phyloP scores from a whole-genome alignment of 2,797 vertebrate genomes.

The Poecile montanus region DNA sequence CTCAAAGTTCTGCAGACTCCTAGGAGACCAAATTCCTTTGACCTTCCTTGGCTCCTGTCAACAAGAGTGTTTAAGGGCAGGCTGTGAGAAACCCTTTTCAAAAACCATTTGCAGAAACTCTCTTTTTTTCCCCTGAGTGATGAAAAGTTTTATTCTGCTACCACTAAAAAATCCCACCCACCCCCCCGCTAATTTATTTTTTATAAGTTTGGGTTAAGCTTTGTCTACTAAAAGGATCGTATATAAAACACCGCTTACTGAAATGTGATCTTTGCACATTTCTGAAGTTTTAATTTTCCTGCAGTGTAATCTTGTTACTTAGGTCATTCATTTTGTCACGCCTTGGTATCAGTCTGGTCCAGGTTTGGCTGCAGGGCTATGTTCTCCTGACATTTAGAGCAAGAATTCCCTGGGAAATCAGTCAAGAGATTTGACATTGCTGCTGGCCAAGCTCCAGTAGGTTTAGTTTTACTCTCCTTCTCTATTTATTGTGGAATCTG shows the following conservation, averaged over 20 bases:
- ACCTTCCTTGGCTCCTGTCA: background rate
- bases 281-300: slow-evolving; percentile 59
- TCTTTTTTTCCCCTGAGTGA: background rate
- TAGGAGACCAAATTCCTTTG: slow-evolving; percentile 57
- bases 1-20: background rate
- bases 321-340: slow-evolving; percentile 66
- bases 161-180: background rate
- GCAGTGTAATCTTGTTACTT: slow-evolving; percentile 42
- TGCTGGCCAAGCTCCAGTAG: slow-evolving; percentile 72
- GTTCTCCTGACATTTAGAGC: slow-evolving; percentile 80
- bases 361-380: slow-evolving; percentile 66
- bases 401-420: slow-evolving; percentile 81
- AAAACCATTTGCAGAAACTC: slow-evolving; percentile 8
- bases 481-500: slow-evolving; percentile 51
- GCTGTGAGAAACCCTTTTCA: slow-evolving; percentile 16
- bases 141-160: background rate
- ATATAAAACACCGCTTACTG: slow-evolving; percentile 11
- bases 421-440: slow-evolving; percentile 79
- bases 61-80: background rate
- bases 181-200: background rate
- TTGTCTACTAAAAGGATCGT: slow-evolving; percentile 37
- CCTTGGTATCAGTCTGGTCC: slow-evolving; percentile 53
- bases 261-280: slow-evolving; percentile 55
- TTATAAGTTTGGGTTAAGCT: slow-evolving; percentile 1
- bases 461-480: slow-evolving; percentile 75